These are phyloP conservation scores for Piprites chloris DNA, from an alignment of 2,113 vertebrate species.

Conservation along the genomic window DNA sequence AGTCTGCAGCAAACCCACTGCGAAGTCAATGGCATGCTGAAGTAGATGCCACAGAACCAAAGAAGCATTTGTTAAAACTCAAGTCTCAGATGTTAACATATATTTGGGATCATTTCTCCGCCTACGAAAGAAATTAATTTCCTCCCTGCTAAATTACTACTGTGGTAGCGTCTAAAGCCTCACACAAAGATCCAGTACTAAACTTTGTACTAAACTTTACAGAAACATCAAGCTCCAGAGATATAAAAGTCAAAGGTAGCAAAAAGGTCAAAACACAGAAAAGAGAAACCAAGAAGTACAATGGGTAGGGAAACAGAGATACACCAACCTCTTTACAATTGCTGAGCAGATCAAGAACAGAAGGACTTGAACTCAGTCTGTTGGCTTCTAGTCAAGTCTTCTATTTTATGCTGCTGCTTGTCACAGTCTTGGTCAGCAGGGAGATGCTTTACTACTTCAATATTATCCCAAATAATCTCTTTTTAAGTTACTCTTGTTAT, in stretches of 20 bases:
- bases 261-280: conserved; percentile 1
- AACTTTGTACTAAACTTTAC: not conserved
- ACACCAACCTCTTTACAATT: not conserved
- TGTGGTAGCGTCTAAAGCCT: accelerated
- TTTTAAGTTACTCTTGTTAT: not conserved
- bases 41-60: not conserved
- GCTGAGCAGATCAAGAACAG: not conserved
- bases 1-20: not conserved
- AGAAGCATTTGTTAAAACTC: not conserved
- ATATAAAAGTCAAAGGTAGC: not conserved
- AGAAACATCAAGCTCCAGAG: not conserved
- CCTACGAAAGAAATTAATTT: not conserved
- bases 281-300: not conserved
- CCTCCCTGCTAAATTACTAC: not conserved
- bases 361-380: not conserved
- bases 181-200: not conserved
- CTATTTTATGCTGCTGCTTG: not conserved
- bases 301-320: not conserved
- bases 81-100: not conserved
- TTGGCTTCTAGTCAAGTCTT: not conserved
- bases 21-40: not conserved
- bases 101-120: not conserved
- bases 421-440: not conserved
- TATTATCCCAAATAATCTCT: not conserved
- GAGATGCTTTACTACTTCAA: not conserved